A percentile compares a stretch with the other conserved stretches of the same genome.
Evolutionary conservation across 1,140 invertebrate species (phyloP).

Genomic region (Heliconius congener): DNA sequence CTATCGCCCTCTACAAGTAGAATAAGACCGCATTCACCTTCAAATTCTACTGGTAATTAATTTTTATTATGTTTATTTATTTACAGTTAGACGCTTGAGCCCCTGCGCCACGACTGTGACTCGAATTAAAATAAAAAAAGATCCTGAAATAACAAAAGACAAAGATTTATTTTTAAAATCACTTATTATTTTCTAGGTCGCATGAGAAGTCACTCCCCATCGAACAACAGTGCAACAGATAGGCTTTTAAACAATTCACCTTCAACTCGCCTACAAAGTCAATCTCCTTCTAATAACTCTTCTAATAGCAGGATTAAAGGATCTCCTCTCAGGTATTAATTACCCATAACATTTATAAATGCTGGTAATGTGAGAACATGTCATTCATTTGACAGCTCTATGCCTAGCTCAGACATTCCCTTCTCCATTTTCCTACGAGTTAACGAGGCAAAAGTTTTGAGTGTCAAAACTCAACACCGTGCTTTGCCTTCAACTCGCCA

Average conservation of each 20-base stretch:
- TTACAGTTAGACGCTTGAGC: too few relatives aligned
- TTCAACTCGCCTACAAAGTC: conserved; percentile 61
- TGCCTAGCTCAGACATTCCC: too few relatives aligned
- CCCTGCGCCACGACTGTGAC: too few relatives aligned
- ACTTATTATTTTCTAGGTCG: conserved; percentile 48
- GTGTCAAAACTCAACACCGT: too few relatives aligned
- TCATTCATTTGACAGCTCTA: too few relatives aligned
- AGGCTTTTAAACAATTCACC: conserved; percentile 58
- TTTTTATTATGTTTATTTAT: not conserved
- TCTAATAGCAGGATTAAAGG: conserved; percentile 65
- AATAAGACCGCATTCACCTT: conserved; percentile 59
- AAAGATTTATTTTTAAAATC: not conserved
- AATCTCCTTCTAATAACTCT: conserved; percentile 70
- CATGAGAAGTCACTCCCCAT: conserved; percentile 67
- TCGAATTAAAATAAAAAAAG: not conserved
- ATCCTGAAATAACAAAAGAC: not conserved
- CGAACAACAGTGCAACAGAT: conserved; percentile 63
- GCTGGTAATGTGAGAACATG: too few relatives aligned
- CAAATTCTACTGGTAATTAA: conserved; percentile 49
- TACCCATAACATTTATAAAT: too few relatives aligned
- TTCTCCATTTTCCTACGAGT: too few relatives aligned
- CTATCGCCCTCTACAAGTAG: conserved; percentile 60
- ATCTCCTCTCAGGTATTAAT: conserved; percentile 59
- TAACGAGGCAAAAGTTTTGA: too few relatives aligned
- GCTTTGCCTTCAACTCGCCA: too few relatives aligned